A percentile compares a stretch with the other conserved stretches of the same genome.
Conservation (phyloP, 1,140 invertebrate species). For the Drosophila malerkotliana region DNA sequence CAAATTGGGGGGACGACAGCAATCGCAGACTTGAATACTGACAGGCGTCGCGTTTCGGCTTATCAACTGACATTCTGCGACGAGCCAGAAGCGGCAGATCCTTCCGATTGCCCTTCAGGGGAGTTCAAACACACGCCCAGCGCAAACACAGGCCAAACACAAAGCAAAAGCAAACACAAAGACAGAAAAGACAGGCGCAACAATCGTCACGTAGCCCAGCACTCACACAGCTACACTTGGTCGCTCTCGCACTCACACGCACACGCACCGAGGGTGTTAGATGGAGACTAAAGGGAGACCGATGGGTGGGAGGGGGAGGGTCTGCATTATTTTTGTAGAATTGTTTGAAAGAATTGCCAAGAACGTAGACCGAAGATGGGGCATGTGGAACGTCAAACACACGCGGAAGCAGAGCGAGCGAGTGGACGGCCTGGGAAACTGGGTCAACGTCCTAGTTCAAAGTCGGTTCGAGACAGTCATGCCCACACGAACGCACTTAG, state of each 20-base stretch:
- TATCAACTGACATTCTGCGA: conserved; percentile 33
- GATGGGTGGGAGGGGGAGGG: conserved; percentile 14
- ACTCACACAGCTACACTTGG: conserved; percentile 22
- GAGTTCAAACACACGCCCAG: conserved; percentile 17
- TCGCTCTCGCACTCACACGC: conserved; percentile 1
- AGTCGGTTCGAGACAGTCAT: conserved; percentile 29
- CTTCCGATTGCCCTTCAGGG: conserved; percentile 64
- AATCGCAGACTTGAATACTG: conserved; percentile 20
- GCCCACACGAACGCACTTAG: neutral
- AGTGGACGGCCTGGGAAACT: conserved; percentile 34
- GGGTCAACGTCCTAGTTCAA: conserved; percentile 73
- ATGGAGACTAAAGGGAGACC: conserved; percentile 19
- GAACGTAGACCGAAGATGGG: conserved; percentile 8
- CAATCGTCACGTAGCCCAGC: conserved; percentile 72
- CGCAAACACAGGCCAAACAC: conserved; percentile 3
- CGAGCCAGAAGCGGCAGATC: conserved; percentile 1
- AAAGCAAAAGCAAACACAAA: conserved; percentile 43
- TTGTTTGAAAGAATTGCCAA: conserved; percentile 18
- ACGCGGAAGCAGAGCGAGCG: conserved; percentile 25
- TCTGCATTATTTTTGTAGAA: conserved; percentile 22
- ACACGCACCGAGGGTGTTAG: conserved; percentile 32
- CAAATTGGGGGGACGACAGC: conserved; percentile 14
- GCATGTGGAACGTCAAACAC: conserved; percentile 10
- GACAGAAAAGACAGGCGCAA: conserved; percentile 70
- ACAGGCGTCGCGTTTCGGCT: conserved; percentile 20